phyloP scores from a whole-genome alignment of 2,797 vertebrate species.

The Sebastes iracundus region DNA sequence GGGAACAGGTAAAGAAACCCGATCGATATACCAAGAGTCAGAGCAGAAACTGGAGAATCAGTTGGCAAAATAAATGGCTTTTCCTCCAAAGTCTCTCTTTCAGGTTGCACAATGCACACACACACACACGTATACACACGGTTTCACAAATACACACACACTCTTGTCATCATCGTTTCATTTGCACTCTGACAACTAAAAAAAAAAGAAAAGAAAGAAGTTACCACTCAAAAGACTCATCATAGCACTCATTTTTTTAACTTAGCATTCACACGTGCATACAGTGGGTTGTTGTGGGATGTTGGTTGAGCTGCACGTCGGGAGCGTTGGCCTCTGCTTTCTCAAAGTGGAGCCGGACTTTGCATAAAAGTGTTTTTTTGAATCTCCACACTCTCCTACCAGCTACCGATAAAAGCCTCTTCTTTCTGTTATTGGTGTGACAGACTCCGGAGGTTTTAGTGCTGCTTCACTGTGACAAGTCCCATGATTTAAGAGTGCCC shows the following conservation, averaged over 20 bases:
- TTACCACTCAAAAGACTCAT: slow-evolving; percentile 81
- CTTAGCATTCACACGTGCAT: slow-evolving; percentile 95
- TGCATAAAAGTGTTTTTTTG: slow-evolving; percentile 78
- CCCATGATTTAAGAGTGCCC: slow-evolving; percentile 93
- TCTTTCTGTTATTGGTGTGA: slow-evolving; percentile 65
- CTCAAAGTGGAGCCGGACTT: slow-evolving; percentile 77
- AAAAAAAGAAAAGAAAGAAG: slow-evolving; percentile 65
- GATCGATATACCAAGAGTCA: slow-evolving; percentile 75
- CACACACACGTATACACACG: not conserved
- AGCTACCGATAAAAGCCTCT: slow-evolving; percentile 61
- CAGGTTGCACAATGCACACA: slow-evolving; percentile 58
- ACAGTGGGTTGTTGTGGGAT: slow-evolving; percentile 84
- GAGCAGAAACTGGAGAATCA: slow-evolving; percentile 88
- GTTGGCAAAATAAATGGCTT: slow-evolving; percentile 95
- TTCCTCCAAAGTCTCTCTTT: slow-evolving; percentile 81
- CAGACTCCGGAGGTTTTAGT: slow-evolving; percentile 75
- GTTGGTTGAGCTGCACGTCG: slow-evolving; percentile 80
- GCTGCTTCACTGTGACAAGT: slow-evolving; percentile 84
- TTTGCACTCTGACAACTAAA: slow-evolving; percentile 80
- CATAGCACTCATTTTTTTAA: slow-evolving; percentile 88
- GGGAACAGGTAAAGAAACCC: slow-evolving; percentile 17
- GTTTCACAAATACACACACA: slow-evolving; percentile 62
- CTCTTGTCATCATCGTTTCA: slow-evolving; percentile 65
- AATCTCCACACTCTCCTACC: slow-evolving; percentile 55
- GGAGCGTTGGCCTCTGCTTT: slow-evolving; percentile 73